Percentiles rank a stretch among this genome's conserved stretches.
Conservation (phyloP, 2,113 vertebrate genomes). For the Aspiorhynchus laticeps region DNA sequence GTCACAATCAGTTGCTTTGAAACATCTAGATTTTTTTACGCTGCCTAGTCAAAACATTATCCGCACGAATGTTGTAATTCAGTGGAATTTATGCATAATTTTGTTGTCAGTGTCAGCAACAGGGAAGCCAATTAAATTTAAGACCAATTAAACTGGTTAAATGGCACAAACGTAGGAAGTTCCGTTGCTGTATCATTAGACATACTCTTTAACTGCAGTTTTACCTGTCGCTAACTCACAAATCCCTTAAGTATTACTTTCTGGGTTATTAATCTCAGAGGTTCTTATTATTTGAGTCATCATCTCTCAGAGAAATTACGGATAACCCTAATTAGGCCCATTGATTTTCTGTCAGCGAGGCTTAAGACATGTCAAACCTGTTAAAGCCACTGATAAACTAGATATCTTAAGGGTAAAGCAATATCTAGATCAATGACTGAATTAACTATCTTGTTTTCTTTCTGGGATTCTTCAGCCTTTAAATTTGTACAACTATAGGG, state of each 20-base stretch:
- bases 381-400: conserved; percentile 66
- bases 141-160: background rate
- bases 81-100: background rate
- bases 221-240: background rate
- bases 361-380: conserved; percentile 43
- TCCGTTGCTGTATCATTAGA: background rate
- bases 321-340: conserved; percentile 61
- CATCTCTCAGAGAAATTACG: conserved; percentile 53
- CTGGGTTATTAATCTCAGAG: conserved; percentile 16
- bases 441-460: conserved; percentile 7
- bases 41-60: background rate
- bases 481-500: background rate
- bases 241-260: conserved; percentile 12
- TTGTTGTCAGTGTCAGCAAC: background rate
- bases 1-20: background rate
- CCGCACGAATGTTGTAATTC: background rate
- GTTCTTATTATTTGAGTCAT: conserved; percentile 57
- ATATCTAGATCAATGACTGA: conserved; percentile 67
- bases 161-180: background rate
- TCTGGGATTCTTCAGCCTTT: background rate
- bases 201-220: background rate
- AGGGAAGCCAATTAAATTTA: conserved; percentile 2
- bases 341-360: conserved; percentile 69
- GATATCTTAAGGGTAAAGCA: conserved; percentile 64
- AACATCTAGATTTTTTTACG: background rate